Evolutionary conservation across 2,888 invertebrate genomes (phyloP).

Genomic region (Machimus atricapillus): DNA sequence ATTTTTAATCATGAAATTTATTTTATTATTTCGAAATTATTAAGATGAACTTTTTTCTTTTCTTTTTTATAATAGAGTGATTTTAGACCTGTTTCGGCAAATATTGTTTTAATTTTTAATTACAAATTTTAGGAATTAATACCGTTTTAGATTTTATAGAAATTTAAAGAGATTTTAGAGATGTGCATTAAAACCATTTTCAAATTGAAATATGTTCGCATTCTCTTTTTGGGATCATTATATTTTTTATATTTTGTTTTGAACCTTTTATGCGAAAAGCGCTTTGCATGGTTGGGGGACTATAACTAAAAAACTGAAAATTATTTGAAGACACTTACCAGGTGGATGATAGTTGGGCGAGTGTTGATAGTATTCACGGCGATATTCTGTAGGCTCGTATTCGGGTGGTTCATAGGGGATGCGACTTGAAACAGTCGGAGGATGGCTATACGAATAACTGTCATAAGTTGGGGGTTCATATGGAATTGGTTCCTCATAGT

Average conservation of each 20-base stretch:
- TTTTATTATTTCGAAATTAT: slow-evolving; percentile 3
- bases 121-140: neutral
- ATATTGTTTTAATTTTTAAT: neutral
- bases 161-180: neutral
- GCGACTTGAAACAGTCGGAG: slow-evolving; percentile 48
- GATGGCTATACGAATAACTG: slow-evolving; percentile 55
- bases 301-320: neutral
- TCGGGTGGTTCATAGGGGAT: slow-evolving; percentile 58
- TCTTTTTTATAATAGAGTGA: neutral
- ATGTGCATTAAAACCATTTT: neutral
- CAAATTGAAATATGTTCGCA: neutral
- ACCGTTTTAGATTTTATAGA: neutral
- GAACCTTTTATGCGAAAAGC: neutral
- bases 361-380: slow-evolving; percentile 61
- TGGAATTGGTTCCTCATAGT: slow-evolving; percentile 46
- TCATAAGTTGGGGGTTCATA: slow-evolving; percentile 60
- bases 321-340: slow-evolving; percentile 51
- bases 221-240: neutral
- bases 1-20: slow-evolving; percentile 29
- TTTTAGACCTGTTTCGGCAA: neutral
- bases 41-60: neutral
- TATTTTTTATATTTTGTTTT: neutral
- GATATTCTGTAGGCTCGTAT: slow-evolving; percentile 59
- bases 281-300: neutral
- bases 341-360: slow-evolving; percentile 53